Base-by-base conservation (phyloP, 2,888 invertebrate genomes). In the Conus canariensis region DNA sequence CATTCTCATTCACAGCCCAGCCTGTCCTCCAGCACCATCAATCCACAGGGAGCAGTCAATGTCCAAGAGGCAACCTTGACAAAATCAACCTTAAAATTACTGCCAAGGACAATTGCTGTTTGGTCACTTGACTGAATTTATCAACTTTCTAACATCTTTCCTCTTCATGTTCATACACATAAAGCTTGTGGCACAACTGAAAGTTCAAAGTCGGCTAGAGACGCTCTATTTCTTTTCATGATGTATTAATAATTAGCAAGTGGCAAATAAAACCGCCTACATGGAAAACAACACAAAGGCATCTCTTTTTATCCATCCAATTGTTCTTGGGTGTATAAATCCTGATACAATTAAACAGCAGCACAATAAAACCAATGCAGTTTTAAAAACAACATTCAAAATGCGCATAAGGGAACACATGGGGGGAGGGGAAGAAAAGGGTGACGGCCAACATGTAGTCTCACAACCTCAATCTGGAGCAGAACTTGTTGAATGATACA, bases 291-390 rank as follows among this genome's bases (percentile, higher is more conserved):
- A 22, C 22, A 25, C 58, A 58, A 83, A 83, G 58, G 82, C 82
- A 58, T 80, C 80, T 70, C 70, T 30, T 83, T 56, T 9, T 22
- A 56, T 58, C 45, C 80, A 80, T 80, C 82, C 82, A 58, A 58
- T 22, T 22, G 22, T 83, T 83, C 82, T 58, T 83, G 82, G 82
- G 82, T 83, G 82, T 83, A 83, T 83, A 83, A 80, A 83, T 83
- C 82, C 25, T 83, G 82, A 22, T 58, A 83, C 56, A 56, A 8
- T 83, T 16, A 30, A 80, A 80, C 45, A 80, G 77, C 77, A 80
- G 82, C 82, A 83, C 19, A 83, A 56, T 56, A 58, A 83, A 19
- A 58, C 56, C 8, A 19, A 77, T 77, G 30, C 30, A 77, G 77
- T 30, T 70, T 70, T 30, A 77, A 77, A 45, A 77, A 77, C 30